Percentiles rank a stretch among this genome's conserved stretches.
phyloP scores from a whole-genome alignment of 2,113 vertebrate species.

The Leptobrachium ailaonicum region DNA sequence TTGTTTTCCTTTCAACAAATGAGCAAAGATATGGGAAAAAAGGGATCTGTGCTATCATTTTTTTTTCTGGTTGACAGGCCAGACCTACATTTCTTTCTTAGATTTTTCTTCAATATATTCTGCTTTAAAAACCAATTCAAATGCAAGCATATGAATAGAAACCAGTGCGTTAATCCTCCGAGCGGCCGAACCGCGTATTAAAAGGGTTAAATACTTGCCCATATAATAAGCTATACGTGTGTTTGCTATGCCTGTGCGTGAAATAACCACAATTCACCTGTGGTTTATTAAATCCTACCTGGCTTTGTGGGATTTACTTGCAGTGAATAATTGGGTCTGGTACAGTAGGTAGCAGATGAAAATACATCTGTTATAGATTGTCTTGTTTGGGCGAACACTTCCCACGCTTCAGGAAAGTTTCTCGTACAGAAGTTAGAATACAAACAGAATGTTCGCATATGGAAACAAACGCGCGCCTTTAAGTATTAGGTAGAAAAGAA shows the following conservation, averaged over 20 bases:
- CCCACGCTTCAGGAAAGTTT: conserved; percentile 18
- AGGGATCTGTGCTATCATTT: too few species aligned
- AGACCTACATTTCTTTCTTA: too few species aligned
- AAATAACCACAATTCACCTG: neutral
- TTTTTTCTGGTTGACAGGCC: too few species aligned
- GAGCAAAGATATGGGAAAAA: too few species aligned
- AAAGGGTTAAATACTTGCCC: too few species aligned
- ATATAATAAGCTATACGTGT: neutral
- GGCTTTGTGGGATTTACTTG: neutral
- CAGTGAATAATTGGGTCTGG: neutral
- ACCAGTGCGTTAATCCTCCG: too few species aligned
- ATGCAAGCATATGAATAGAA: too few species aligned
- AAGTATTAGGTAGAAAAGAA: conserved; percentile 14
- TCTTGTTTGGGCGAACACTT: conserved; percentile 12
- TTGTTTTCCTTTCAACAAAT: too few species aligned
- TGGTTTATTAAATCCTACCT: neutral
- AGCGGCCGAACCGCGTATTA: too few species aligned
- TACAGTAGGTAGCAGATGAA: conserved; percentile 2
- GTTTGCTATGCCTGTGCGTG: neutral
- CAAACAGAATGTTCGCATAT: neutral
- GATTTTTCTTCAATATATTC: too few species aligned
- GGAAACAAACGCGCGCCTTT: conserved; percentile 1
- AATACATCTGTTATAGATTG: conserved; percentile 17
- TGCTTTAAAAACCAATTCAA: too few species aligned
- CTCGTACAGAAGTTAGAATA: neutral